A percentile compares a stretch with the other conserved stretches of the same genome.
phyloP scores from a whole-genome alignment of 2,113 vertebrate species.

The rabbit (Oryctolagus cuniculus) region DNA sequence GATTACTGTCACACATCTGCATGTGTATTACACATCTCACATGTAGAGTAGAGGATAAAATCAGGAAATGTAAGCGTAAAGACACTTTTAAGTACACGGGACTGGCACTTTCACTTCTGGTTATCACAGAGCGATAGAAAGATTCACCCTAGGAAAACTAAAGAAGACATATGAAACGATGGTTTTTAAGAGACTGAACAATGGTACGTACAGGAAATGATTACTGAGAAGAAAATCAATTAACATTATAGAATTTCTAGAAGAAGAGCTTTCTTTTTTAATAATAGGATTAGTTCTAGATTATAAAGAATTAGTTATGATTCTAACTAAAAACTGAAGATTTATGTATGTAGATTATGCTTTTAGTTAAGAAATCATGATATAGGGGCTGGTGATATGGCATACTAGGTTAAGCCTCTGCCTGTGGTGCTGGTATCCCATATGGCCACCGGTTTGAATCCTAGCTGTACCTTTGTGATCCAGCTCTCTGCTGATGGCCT shows the following conservation, averaged over 20 bases:
- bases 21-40: not conserved
- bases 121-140: not conserved
- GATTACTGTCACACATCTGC: not conserved
- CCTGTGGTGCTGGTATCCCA: too few relatives aligned
- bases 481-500: too few relatives aligned
- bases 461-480: too few relatives aligned
- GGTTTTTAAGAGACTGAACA: not conserved
- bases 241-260: not conserved
- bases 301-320: not conserved
- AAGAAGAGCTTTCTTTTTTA: not conserved
- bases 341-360: not conserved
- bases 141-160: not conserved
- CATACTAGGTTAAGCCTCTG: too few relatives aligned
- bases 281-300: not conserved
- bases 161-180: constrained; percentile 22
- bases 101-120: not conserved
- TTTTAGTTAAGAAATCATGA: constrained; percentile 29
- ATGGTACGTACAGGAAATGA: not conserved
- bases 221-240: constrained; percentile 31
- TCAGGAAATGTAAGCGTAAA: not conserved
- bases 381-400: too few relatives aligned
- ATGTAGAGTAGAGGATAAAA: not conserved
- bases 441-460: too few relatives aligned
- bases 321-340: not conserved
- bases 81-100: not conserved